Conservation (phyloP, 2,113 vertebrate species). For the Callipepla squamata region DNA sequence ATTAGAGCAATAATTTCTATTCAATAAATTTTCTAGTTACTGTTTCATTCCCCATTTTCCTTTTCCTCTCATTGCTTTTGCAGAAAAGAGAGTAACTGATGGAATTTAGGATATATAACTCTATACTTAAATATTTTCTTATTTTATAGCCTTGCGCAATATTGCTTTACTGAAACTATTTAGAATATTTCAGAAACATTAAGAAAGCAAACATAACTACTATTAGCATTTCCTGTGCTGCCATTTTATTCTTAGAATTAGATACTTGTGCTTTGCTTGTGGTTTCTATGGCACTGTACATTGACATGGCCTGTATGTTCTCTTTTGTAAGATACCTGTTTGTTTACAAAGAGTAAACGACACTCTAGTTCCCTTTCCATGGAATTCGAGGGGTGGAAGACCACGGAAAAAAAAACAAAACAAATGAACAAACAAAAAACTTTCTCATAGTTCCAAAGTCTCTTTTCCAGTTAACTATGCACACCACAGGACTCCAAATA, state of each 20-base stretch:
- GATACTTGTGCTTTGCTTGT: background rate
- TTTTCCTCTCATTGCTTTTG: background rate
- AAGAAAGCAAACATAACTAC: background rate
- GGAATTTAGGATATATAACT: background rate
- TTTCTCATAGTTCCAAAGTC: background rate
- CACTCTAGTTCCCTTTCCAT: background rate
- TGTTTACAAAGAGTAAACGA: background rate
- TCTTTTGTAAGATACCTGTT: background rate
- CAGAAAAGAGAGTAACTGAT: background rate
- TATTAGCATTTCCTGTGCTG: background rate
- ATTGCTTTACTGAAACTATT: background rate
- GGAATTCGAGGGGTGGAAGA: background rate
- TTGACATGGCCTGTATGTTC: fast-evolving
- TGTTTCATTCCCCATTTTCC: background rate
- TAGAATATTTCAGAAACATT: background rate
- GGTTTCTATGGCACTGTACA: background rate
- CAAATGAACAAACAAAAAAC: background rate
- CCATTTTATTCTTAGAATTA: background rate
- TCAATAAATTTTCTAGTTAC: background rate
- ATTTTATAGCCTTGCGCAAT: background rate
- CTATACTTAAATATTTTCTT: background rate
- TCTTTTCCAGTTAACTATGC: background rate
- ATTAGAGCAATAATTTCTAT: background rate
- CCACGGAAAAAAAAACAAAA: too few species aligned
- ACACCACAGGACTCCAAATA: background rate